Conservation (phyloP, 2,888 invertebrate genomes). For the Empis livida region DNA sequence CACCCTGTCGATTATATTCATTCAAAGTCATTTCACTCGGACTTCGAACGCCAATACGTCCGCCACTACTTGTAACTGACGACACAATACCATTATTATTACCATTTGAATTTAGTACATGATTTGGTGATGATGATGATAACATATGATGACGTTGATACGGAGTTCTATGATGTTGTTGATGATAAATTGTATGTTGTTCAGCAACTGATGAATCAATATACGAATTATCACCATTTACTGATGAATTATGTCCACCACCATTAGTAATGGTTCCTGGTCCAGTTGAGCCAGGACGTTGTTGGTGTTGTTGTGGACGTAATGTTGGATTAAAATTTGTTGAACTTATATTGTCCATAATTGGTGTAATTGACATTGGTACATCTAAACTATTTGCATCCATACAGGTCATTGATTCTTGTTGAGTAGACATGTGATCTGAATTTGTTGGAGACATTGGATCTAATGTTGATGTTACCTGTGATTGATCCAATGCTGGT, state of each 20-base stretch:
- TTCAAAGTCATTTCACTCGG: slow-evolving; percentile 33
- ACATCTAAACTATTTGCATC: slow-evolving; percentile 21
- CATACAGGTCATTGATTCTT: slow-evolving; percentile 20
- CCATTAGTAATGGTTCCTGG: background rate
- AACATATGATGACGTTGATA: slow-evolving; percentile 7
- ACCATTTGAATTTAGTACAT: background rate
- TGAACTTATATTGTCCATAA: slow-evolving; percentile 17
- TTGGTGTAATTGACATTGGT: slow-evolving; percentile 19
- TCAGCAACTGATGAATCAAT: background rate
- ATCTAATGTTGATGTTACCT: slow-evolving; percentile 28
- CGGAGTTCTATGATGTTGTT: slow-evolving; percentile 5
- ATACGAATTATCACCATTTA: slow-evolving; percentile 5
- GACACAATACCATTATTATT: background rate
- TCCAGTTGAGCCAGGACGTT: background rate
- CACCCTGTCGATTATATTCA: slow-evolving; percentile 30
- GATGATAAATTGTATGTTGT: slow-evolving; percentile 15
- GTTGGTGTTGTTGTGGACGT: slow-evolving; percentile 8
- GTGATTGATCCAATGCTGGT: slow-evolving; percentile 22
- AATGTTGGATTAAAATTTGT: slow-evolving; percentile 6
- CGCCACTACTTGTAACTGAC: slow-evolving; percentile 15
- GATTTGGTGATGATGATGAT: slow-evolving; percentile 18
- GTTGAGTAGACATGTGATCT: slow-evolving; percentile 17
- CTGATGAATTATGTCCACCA: slow-evolving; percentile 2
- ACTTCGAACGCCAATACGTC: slow-evolving; percentile 19
- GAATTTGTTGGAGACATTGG: slow-evolving; percentile 23